Percentiles rank a stretch among this genome's conserved stretches.
Evolutionary conservation across 2,113 vertebrate species (phyloP).

Genomic region (Amazona guildingii): DNA sequence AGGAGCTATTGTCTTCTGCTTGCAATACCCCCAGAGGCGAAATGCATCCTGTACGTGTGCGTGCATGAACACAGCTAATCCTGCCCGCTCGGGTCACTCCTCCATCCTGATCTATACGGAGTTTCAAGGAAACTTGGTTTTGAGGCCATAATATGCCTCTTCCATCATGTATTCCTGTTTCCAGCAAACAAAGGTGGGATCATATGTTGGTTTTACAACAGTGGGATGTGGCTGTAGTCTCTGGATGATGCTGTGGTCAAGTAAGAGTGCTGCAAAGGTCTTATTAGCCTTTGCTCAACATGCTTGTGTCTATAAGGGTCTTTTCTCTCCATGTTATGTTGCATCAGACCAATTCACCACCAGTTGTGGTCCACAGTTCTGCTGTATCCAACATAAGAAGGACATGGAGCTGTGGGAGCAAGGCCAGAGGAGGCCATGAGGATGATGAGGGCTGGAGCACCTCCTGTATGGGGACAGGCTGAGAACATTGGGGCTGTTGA

Average conservation of each 20-base stretch:
- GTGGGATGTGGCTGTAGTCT: neutral
- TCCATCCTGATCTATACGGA: rapidly evolving
- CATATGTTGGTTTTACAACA: neutral
- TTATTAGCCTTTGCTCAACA: neutral
- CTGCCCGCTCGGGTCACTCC: neutral
- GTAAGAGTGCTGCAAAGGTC: neutral
- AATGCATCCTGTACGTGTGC: neutral
- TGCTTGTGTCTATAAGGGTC: neutral
- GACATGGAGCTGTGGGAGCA: neutral
- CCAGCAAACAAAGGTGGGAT: neutral
- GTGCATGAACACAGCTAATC: neutral
- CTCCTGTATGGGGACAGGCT: neutral
- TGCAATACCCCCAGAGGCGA: neutral
- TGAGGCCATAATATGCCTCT: neutral
- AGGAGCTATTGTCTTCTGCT: neutral
- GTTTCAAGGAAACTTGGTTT: neutral
- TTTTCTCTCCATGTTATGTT: neutral
- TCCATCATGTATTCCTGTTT: neutral
- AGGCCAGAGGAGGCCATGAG: neutral
- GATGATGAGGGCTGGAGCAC: neutral
- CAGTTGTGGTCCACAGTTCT: neutral
- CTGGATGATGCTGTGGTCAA: neutral
- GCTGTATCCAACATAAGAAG: neutral
- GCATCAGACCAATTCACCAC: neutral
- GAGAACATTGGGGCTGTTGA: neutral